Percentiles rank a stretch among this genome's conserved stretches.
These are phyloP conservation scores for Cybosia mesomella DNA, from an alignment of 2,888 invertebrate genomes.

Conservation along the genomic window DNA sequence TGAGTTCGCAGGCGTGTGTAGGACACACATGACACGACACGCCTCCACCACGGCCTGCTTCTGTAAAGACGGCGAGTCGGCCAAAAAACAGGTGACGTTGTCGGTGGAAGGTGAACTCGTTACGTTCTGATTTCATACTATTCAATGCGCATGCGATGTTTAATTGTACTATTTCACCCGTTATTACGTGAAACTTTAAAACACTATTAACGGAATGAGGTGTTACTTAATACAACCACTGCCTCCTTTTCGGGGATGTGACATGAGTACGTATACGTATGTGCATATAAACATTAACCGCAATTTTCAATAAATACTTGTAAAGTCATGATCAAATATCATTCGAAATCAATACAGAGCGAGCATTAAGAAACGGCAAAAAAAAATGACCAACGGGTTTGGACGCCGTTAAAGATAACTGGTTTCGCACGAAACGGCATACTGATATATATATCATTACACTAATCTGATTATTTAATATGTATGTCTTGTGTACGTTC, in stretches of 20 bases:
- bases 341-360: constrained; percentile 21
- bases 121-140: too few species aligned
- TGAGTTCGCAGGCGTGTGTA: too few species aligned
- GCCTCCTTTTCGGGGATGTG: too few species aligned
- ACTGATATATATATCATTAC: constrained; percentile 27
- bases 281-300: constrained; percentile 9
- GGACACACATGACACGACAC: too few species aligned
- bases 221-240: too few species aligned
- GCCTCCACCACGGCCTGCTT: too few species aligned
- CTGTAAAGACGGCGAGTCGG: too few species aligned
- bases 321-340: constrained; percentile 27
- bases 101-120: not conserved
- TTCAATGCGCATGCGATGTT: too few species aligned
- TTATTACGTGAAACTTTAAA: too few species aligned
- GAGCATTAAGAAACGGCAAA: constrained; percentile 30
- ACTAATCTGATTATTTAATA: constrained; percentile 29
- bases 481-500: not conserved
- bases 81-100: too few species aligned
- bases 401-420: constrained; percentile 34
- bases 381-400: constrained; percentile 34
- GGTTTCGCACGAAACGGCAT: constrained; percentile 31
- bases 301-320: constrained; percentile 10
- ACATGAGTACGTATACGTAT: not conserved
- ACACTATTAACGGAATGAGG: too few species aligned
- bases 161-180: too few species aligned